Base-by-base conservation (phyloP, 2,888 invertebrate species). In the Melolontha melolontha region DNA sequence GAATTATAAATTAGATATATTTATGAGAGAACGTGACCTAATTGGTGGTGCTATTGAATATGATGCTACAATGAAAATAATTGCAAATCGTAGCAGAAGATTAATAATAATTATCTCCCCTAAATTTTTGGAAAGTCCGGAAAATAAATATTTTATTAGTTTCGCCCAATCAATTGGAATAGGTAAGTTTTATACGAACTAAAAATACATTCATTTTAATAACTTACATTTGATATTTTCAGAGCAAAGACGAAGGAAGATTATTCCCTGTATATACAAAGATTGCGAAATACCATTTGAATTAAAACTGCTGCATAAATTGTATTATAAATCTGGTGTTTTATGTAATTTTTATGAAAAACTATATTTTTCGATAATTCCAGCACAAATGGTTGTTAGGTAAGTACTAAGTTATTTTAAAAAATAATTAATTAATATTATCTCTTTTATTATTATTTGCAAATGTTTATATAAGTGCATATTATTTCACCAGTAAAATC, bases 141-240 rank as follows among this genome's bases (percentile, higher is more conserved):
- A 89, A 14, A 93, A 94, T 78, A 88, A 87, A 64, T 96, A 93
- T 83, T 92, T 93, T 76, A 86, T 92, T 11, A 91, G 90, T 72
- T 93, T 91, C 79, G 94, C 94, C 11, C 93, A 93, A 80, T 91
- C 92, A 5, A 83, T 92, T 50, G 91, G 92, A 75, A 93, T 96
- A 75, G 92, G 94, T 94, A 81, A 84, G 85, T 75, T 41, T 44
- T 14, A 17, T n/a, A 34, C 5, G n/a, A 44, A 17, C 12, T 62
- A 17, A 29, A 16, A 2, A 49, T 59, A 6, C 14, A 11, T 44
- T 51, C 47, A 27, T 17, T 8, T 10, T 29, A 14, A 22, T 27
- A 2, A 4, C 22, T 22, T 16, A 42, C 1, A 64, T 68, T 34
- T 5, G 6, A 1, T 34, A 6, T 34, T 76, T 72, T 6, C 77